phyloP scores from a whole-genome alignment of 2,888 invertebrate genomes.

The Steromphala cineraria region DNA sequence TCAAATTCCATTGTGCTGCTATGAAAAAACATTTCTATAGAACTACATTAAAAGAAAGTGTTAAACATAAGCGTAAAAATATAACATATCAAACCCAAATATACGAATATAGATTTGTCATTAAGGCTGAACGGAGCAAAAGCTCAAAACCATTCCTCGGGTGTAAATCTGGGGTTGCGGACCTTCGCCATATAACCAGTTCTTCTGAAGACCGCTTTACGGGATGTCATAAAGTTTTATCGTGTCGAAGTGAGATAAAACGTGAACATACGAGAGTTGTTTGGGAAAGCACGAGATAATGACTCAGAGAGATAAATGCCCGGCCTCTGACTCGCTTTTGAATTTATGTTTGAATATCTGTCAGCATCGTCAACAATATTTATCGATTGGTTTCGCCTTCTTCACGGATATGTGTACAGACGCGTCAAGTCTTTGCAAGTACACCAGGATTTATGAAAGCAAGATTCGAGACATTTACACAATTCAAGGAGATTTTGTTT shows the following conservation, averaged over 20 bases:
- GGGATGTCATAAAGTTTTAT: slow-evolving; percentile 17
- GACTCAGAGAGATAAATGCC: slow-evolving; percentile 14
- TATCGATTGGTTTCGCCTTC: slow-evolving; percentile 13
- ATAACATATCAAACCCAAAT: too few relatives aligned
- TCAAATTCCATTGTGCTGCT: too few relatives aligned
- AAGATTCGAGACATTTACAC: not conserved
- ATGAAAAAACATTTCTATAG: too few relatives aligned
- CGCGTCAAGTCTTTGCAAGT: not conserved
- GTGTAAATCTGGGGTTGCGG: too few relatives aligned
- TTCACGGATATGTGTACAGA: not conserved
- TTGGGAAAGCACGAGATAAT: slow-evolving; percentile 1
- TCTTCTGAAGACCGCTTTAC: not conserved
- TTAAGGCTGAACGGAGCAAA: too few relatives aligned
- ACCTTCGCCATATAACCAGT: not conserved
- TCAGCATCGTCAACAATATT: slow-evolving; percentile 22
- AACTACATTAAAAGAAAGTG: too few relatives aligned
- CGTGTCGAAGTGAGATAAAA: not conserved
- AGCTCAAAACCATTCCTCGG: too few relatives aligned
- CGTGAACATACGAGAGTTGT: slow-evolving; percentile 1
- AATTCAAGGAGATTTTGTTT: not conserved
- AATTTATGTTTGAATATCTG: slow-evolving; percentile 21
- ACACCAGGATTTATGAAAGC: slow-evolving; percentile 3
- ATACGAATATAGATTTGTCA: too few relatives aligned
- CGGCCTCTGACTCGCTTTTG: not conserved
- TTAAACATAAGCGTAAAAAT: too few relatives aligned